A percentile compares a stretch with the other conserved stretches of the same genome.
Conservation (phyloP, 2,888 invertebrate genomes). For the Lomographa bimaculata region DNA sequence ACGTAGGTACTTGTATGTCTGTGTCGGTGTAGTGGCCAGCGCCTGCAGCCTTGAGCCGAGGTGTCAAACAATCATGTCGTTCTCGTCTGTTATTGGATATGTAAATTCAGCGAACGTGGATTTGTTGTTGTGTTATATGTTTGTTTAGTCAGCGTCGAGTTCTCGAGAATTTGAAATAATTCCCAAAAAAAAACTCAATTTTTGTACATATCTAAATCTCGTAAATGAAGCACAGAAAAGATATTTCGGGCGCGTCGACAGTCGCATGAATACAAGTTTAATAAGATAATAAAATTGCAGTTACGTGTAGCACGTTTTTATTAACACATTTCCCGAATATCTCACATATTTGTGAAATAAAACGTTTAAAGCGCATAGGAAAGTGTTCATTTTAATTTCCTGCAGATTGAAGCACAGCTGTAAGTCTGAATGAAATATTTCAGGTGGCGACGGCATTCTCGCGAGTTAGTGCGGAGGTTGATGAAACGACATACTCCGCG, state of each 20-base stretch:
- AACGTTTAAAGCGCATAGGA: slow-evolving; percentile 16
- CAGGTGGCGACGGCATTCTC: slow-evolving; percentile 62
- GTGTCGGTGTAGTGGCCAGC: slow-evolving; percentile 28
- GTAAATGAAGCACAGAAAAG: too few species aligned
- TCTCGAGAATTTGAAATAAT: too few species aligned
- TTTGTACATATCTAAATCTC: too few species aligned
- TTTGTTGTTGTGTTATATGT: slow-evolving; percentile 24
- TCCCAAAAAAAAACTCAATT: too few species aligned
- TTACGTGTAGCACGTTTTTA: too few species aligned
- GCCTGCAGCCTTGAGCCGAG: slow-evolving; percentile 24
- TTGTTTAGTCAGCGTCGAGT: slow-evolving; percentile 12
- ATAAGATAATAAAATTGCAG: too few species aligned
- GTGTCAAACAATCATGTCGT: slow-evolving; percentile 33
- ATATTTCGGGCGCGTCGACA: too few species aligned
- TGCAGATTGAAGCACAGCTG: slow-evolving; percentile 65
- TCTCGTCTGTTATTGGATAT: slow-evolving; percentile 30
- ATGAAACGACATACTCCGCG: slow-evolving; percentile 68
- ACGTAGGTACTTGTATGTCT: slow-evolving; percentile 31
- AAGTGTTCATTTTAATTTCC: slow-evolving; percentile 63
- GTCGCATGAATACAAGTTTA: too few species aligned
- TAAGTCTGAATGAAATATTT: slow-evolving; percentile 72
- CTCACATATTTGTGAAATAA: not conserved
- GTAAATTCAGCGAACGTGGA: slow-evolving; percentile 21
- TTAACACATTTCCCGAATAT: too few species aligned
- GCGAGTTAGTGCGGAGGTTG: slow-evolving; percentile 69